A percentile compares a stretch with the other conserved stretches of the same genome.
These are phyloP conservation scores for Acanthosoma haemorrhoidale DNA, from an alignment of 2,888 invertebrate genomes.

Conservation along the genomic window DNA sequence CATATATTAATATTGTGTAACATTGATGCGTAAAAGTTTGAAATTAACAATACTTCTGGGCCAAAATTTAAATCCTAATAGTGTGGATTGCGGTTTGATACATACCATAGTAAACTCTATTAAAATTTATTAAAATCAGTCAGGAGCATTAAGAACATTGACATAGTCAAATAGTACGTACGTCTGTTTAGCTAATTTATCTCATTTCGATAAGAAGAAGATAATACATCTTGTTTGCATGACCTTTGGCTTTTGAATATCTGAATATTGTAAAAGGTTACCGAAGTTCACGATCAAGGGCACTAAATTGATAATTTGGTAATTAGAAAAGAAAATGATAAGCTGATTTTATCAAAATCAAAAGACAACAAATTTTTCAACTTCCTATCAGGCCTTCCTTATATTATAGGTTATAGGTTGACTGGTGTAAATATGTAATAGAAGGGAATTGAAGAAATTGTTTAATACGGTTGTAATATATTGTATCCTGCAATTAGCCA, in stretches of 20 bases:
- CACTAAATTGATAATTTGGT: neutral
- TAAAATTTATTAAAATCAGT: no score
- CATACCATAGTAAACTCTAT: no score
- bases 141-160: no score
- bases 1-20: no score
- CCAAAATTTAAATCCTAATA: no score
- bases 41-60: no score
- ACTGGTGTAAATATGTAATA: conserved; percentile 17
- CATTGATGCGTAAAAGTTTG: no score
- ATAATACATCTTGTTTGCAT: conserved; percentile 28
- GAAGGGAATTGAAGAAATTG: conserved; percentile 35
- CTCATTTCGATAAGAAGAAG: neutral
- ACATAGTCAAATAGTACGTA: no score
- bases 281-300: conserved; percentile 28
- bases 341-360: neutral
- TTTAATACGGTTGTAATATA: conserved; percentile 35
- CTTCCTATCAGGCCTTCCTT: neutral
- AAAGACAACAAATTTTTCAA: neutral
- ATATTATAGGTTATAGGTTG: neutral
- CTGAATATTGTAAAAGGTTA: neutral
- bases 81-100: no score
- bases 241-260: conserved; percentile 8
- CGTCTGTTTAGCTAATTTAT: conserved; percentile 1
- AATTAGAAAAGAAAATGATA: neutral
- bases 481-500: conserved; percentile 39